Evolutionary conservation across 2,888 invertebrate species (phyloP), one percentile per base, ranked within the genome.

Genomic region (Hyposoter didymator): DNA sequence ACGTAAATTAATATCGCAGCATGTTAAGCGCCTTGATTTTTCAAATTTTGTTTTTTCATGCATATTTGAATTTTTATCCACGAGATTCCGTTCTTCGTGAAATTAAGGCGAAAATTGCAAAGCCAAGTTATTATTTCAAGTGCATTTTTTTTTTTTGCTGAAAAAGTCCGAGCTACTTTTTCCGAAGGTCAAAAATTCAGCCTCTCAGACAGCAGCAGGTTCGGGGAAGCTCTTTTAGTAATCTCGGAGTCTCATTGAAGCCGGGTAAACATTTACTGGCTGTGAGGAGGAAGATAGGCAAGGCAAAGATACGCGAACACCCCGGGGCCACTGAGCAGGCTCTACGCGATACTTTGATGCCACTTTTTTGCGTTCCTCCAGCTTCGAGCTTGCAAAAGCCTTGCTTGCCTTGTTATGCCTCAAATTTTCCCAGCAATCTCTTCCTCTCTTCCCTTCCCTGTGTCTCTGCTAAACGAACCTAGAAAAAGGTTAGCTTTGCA

Each of bases 231-330:
- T 72, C 35, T 52, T 45, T 66, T 35, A 64, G 81, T 79, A 84
- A 85, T 78, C 84, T 78, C 66, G n/a, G 78, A 78, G 82, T 86
- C 84, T 87, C 84, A 74, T 83, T 55, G 86, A 87, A 81, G 87
- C 86, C 79, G 87, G 87, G 88, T 86, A 90, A 91, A 89, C 87
- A 88, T 82, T 81, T 64, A 55, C 82, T 14, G 35, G 45, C 35
- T 43, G 45, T n/a, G 70, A 43, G 39, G 14, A 32, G 45, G 62
- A 19, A 49, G 64, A 43, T 62, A 52, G 73, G 52, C 17, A 19
- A 75, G 84, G 86, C 67, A 87, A 73, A 87, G 87, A 86, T 88
- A 86, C 85, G 89, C 89, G 90, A 91, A 91, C 89, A 90, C 84
- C 88, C 89, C 70, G 82, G 55, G 84, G 88, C 88, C 76, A 64